phyloP scores from a whole-genome alignment of 2,113 vertebrate genomes.

The Erpornis zantholeuca region DNA sequence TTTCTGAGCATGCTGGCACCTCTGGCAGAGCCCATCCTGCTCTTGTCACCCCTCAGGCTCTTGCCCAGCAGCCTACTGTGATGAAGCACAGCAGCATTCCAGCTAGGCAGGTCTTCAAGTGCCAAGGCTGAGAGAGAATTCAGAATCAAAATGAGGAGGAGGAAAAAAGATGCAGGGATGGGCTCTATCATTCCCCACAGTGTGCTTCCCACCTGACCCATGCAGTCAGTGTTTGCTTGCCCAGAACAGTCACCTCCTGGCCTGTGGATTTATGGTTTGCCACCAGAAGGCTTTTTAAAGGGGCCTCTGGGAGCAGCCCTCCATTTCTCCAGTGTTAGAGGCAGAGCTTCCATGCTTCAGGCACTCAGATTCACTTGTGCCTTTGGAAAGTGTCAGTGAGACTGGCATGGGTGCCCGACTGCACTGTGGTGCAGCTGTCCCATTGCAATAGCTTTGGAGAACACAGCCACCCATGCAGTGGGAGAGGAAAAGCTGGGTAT shows the following conservation, averaged over 20 bases:
- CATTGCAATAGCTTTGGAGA: neutral
- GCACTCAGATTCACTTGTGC: neutral
- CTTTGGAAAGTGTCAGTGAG: neutral
- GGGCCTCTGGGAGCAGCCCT: neutral
- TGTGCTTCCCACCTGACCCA: neutral
- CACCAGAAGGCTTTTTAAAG: neutral
- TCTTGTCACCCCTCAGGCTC: neutral
- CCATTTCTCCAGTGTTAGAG: neutral
- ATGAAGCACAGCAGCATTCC: neutral
- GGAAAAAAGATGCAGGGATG: neutral
- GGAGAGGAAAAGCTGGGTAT: neutral
- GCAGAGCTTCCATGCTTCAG: neutral
- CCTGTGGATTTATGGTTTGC: neutral
- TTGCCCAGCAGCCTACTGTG: neutral
- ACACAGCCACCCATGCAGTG: fast-evolving
- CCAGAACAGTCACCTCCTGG: neutral
- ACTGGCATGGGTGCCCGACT: fast-evolving
- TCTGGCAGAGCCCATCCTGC: fast-evolving
- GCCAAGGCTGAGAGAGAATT: neutral
- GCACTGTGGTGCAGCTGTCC: neutral
- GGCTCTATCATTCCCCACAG: fast-evolving
- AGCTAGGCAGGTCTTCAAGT: neutral
- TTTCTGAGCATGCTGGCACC: neutral
- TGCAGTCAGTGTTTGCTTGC: neutral
- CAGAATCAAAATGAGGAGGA: neutral